A percentile compares a stretch with the other conserved stretches of the same genome.
These are phyloP conservation scores for Parotocinclus haroldoi DNA, from an alignment of 2,797 vertebrate genomes.

Conservation along the genomic window DNA sequence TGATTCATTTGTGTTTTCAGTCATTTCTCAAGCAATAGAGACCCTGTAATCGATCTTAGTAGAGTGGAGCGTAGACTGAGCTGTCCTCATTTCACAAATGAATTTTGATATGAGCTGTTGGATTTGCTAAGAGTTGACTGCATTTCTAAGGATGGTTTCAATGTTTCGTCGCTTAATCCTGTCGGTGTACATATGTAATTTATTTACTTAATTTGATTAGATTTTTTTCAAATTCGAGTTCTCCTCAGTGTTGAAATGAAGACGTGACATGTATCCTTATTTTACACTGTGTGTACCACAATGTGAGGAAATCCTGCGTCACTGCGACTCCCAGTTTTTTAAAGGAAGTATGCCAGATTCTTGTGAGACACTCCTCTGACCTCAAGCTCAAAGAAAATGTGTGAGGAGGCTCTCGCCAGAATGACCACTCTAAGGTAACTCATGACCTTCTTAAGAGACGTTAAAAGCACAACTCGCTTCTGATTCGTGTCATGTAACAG, in stretches of 20 bases:
- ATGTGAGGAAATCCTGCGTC: slow-evolving; percentile 50
- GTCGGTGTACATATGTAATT: slow-evolving; percentile 52
- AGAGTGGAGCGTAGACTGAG: slow-evolving; percentile 1
- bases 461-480: not conserved
- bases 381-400: slow-evolving; percentile 11
- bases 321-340: slow-evolving; percentile 23
- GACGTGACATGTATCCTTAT: slow-evolving; percentile 28
- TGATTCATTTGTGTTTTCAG: not conserved
- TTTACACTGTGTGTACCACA: slow-evolving; percentile 30
- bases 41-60: slow-evolving; percentile 8
- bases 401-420: not conserved
- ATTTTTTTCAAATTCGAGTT: slow-evolving; percentile 24
- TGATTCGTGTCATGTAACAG: not conserved
- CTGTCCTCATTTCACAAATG: slow-evolving; percentile 3
- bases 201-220: slow-evolving; percentile 49
- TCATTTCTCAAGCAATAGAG: slow-evolving; percentile 12
- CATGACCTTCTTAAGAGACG: not conserved
- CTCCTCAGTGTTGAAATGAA: slow-evolving; percentile 18
- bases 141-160: not conserved
- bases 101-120: not conserved
- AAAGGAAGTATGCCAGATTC: slow-evolving; percentile 42
- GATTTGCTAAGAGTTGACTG: not conserved
- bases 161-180: slow-evolving; percentile 16
- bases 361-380: slow-evolving; percentile 16
- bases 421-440: not conserved